Percentiles rank a stretch among this genome's conserved stretches.
Evolutionary conservation across 2,797 vertebrate species (phyloP).

Genomic region (Oryzias dopingdopingensis): DNA sequence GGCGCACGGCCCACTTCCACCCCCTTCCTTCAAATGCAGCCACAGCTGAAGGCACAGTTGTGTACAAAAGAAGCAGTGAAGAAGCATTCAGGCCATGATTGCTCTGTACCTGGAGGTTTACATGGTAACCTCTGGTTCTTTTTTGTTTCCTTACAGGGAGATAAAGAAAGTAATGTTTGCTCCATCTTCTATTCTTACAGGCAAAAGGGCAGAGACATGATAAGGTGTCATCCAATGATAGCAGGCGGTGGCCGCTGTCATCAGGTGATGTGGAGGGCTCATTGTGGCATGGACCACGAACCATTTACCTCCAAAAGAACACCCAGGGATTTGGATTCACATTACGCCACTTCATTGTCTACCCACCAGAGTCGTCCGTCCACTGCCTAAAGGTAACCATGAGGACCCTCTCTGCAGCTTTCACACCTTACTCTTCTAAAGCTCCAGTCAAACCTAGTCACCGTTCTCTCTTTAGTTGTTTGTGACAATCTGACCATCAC

Average conservation of each 20-base stretch:
- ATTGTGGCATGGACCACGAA: constrained; percentile 79
- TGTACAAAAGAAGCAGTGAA: neutral
- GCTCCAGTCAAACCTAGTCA: too few species aligned
- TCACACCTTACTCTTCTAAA: too few species aligned
- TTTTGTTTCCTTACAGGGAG: neutral
- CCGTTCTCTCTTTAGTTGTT: too few species aligned
- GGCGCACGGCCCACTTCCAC: constrained; percentile 24
- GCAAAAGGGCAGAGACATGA: constrained; percentile 81
- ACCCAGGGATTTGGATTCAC: constrained; percentile 93
- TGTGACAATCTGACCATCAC: too few species aligned
- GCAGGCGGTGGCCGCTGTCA: constrained; percentile 61
- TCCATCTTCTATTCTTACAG: constrained; percentile 44
- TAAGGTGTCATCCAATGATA: constrained; percentile 76
- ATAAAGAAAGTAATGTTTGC: constrained; percentile 4
- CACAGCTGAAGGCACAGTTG: neutral
- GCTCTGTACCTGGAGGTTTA: constrained; percentile 1
- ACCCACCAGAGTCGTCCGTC: constrained; percentile 88
- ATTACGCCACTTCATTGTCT: constrained; percentile 94
- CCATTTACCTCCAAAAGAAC: constrained; percentile 86
- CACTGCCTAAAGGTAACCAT: constrained; percentile 81
- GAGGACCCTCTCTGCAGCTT: neutral
- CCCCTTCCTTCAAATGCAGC: constrained; percentile 14
- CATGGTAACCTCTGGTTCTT: neutral
- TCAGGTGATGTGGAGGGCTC: constrained; percentile 67
- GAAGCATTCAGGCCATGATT: neutral